A percentile compares a stretch with the other conserved stretches of the same genome.
phyloP scores from a whole-genome alignment of 2,113 vertebrate genomes.

The Serilophus lunatus region DNA sequence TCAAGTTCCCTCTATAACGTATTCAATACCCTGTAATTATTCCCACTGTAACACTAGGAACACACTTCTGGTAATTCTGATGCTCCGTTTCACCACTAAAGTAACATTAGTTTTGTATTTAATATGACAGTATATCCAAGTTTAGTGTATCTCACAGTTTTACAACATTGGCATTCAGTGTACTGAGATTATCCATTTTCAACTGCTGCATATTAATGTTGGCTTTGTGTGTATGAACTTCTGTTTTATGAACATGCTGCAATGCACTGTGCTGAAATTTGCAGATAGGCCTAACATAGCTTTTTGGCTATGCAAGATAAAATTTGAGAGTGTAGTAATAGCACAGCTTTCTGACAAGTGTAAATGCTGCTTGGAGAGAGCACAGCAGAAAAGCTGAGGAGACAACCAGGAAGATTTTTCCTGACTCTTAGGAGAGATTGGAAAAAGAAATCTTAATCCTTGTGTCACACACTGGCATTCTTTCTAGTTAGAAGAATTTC shows the following conservation, averaged over 20 bases:
- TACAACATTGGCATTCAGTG: conserved; percentile 24
- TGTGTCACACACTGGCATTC: background rate
- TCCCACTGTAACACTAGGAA: conserved; percentile 5
- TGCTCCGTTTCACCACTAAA: conserved; percentile 16
- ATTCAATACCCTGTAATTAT: conserved; percentile 28
- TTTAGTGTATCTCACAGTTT: conserved; percentile 47
- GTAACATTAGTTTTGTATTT: conserved; percentile 61
- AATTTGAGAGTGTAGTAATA: conserved; percentile 29
- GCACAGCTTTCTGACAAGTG: conserved; percentile 38
- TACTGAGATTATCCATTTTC: conserved; percentile 44
- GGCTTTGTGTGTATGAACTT: conserved; percentile 33
- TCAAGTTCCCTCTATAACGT: background rate
- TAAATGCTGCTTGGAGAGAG: conserved; percentile 19
- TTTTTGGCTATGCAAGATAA: conserved; percentile 68
- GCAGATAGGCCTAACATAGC: conserved; percentile 47
- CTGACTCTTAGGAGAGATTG: background rate
- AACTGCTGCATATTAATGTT: conserved; percentile 57
- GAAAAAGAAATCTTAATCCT: conserved; percentile 9
- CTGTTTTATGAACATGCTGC: conserved; percentile 54
- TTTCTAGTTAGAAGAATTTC: background rate
- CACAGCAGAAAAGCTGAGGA: background rate
- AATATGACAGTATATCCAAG: conserved; percentile 33
- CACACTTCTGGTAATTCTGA: background rate
- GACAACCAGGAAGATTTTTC: background rate
- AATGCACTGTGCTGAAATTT: conserved; percentile 23